Evolutionary conservation across 2,888 invertebrate species (phyloP).

Genomic region (Chelonus formosanus): DNA sequence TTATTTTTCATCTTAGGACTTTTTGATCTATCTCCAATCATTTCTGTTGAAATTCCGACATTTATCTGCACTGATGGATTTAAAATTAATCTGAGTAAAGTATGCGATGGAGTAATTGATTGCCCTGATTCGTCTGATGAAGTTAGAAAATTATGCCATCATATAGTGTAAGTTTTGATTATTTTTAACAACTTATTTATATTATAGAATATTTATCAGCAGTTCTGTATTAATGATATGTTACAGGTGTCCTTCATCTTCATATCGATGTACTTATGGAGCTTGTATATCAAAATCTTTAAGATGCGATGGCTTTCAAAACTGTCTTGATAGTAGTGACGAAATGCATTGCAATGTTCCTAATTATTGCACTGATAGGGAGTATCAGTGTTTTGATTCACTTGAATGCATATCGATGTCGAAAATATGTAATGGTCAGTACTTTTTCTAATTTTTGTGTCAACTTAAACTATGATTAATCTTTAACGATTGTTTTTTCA

Average conservation of each 20-base stretch:
- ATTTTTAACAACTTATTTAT: not conserved
- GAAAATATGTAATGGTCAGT: conserved; percentile 48
- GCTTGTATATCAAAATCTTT: conserved; percentile 46
- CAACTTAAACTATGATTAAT: not conserved
- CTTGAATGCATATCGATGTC: conserved; percentile 45
- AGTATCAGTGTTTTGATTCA: conserved; percentile 46
- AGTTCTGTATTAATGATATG: not conserved
- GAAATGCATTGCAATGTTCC: conserved; percentile 47
- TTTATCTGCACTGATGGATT: conserved; percentile 52
- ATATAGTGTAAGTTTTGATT: conserved; percentile 45
- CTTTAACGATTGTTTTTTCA: not conserved
- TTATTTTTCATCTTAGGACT: too few relatives aligned
- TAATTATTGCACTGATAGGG: conserved; percentile 42
- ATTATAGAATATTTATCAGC: conserved; percentile 12
- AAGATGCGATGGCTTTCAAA: conserved; percentile 49
- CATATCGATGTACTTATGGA: conserved; percentile 52
- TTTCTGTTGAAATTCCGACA: conserved; percentile 4
- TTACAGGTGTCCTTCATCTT: conserved; percentile 46
- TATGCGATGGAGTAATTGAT: conserved; percentile 69
- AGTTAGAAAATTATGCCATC: conserved; percentile 56
- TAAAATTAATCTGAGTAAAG: conserved; percentile 63
- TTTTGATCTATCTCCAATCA: too few relatives aligned
- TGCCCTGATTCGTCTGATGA: conserved; percentile 75
- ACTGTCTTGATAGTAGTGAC: conserved; percentile 53
- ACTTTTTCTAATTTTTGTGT: not conserved